Evolutionary conservation across 2,888 invertebrate genomes (phyloP).

Genomic region (Teleogryllus oceanicus): DNA sequence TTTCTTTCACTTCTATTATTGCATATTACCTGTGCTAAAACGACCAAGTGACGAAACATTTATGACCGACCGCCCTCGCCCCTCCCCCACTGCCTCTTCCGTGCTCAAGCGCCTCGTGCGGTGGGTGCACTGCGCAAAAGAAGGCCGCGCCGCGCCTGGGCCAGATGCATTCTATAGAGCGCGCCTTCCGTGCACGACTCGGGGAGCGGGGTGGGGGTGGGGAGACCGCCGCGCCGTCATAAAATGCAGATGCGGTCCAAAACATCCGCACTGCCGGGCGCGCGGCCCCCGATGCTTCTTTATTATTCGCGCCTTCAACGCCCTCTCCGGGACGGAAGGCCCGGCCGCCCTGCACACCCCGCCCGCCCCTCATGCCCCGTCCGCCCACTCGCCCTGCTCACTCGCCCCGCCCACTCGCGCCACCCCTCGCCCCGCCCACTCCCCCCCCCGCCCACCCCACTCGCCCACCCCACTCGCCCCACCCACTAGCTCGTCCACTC

Average conservation of each 20-base stretch:
- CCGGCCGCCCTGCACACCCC: not conserved
- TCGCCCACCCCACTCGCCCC: no score
- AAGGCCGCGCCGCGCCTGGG: no score
- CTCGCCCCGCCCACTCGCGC: not conserved
- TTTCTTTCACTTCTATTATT: no score
- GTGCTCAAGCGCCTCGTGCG: no score
- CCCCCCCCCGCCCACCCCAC: no score
- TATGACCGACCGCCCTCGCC: no score
- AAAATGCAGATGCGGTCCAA: constrained; percentile 9
- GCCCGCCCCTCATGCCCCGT: not conserved
- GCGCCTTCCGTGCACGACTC: not conserved
- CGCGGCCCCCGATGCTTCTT: not conserved
- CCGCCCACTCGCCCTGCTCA: not conserved
- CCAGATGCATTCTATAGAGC: no score
- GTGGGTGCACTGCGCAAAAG: no score
- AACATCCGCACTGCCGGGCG: constrained; percentile 1
- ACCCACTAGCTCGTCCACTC: no score
- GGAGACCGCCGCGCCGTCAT: not conserved
- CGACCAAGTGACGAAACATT: no score
- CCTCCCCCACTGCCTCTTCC: no score
- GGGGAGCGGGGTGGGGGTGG: not conserved
- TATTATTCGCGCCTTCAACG: not conserved
- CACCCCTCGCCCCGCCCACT: not conserved
- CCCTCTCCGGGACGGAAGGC: not conserved
- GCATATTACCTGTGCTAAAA: no score